Evolutionary conservation across 2,113 vertebrate species (phyloP).

Genomic region (Atrichornis clamosus): DNA sequence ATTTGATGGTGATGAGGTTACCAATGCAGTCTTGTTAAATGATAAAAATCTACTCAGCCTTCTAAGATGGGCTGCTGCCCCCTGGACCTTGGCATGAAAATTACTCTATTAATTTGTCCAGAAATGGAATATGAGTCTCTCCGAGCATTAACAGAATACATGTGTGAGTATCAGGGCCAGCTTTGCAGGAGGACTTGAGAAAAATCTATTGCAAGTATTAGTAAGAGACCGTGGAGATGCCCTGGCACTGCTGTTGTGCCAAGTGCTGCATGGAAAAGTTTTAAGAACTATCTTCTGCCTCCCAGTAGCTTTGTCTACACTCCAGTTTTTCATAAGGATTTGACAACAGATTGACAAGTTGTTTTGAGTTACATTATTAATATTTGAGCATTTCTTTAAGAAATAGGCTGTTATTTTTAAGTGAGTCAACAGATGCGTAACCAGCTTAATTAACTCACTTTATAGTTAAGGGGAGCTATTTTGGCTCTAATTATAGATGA

Average conservation of each 20-base stretch:
- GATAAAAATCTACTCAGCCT: neutral
- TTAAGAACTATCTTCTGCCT: neutral
- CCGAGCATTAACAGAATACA: neutral
- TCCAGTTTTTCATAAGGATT: neutral
- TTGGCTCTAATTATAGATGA: neutral
- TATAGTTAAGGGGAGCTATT: neutral
- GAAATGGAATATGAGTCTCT: neutral
- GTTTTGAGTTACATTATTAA: neutral
- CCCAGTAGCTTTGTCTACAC: neutral
- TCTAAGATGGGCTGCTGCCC: neutral
- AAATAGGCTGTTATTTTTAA: neutral
- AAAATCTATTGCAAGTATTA: neutral
- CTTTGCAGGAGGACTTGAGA: neutral
- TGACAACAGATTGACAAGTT: neutral
- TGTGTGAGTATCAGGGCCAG: neutral
- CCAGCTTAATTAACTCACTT: neutral
- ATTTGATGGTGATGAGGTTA: constrained; percentile 12
- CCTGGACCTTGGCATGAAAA: neutral
- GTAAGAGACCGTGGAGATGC: neutral
- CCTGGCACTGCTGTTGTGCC: neutral
- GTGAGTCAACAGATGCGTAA: neutral
- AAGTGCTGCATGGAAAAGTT: neutral
- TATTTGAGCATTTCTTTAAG: neutral
- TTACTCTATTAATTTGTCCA: neutral
- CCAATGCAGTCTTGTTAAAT: neutral